phyloP scores from a whole-genome alignment of 2,797 vertebrate species.

The Chelon labrosus region DNA sequence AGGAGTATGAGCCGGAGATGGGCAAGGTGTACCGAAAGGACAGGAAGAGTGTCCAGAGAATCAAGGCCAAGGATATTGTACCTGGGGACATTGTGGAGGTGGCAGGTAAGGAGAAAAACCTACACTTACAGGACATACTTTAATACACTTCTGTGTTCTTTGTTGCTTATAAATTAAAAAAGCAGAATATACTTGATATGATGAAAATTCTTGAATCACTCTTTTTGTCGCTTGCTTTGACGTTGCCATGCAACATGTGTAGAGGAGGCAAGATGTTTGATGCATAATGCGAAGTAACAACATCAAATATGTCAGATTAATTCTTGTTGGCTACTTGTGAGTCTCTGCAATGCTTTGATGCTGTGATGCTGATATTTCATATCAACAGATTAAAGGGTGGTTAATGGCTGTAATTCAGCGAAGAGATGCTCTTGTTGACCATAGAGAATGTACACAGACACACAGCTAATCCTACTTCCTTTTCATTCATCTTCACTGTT shows the following conservation, averaged over 20 bases:
- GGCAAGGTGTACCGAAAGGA: constrained; percentile 99
- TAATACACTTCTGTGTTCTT: background rate
- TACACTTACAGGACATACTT: background rate
- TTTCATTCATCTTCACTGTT: constrained; percentile 43
- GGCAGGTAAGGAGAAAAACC: constrained; percentile 87
- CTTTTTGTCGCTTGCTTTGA: background rate
- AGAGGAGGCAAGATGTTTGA: background rate
- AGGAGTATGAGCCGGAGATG: constrained; percentile 99
- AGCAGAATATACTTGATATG: background rate
- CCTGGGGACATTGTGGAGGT: constrained; percentile 98
- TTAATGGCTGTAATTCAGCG: background rate
- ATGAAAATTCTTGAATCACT: background rate
- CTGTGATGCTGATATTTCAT: background rate
- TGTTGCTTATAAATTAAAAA: background rate
- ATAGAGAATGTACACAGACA: constrained; percentile 2
- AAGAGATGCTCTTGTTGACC: background rate
- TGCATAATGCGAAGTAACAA: background rate
- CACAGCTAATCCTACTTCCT: constrained; percentile 54
- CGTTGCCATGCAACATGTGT: background rate
- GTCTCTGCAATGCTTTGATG: background rate
- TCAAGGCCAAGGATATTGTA: constrained; percentile 97
- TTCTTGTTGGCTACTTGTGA: background rate
- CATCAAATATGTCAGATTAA: background rate
- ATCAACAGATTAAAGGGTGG: background rate
- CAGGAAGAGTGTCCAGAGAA: constrained; percentile 96